phyloP scores from a whole-genome alignment of 1,140 invertebrate species.

The Bombus superbus region DNA sequence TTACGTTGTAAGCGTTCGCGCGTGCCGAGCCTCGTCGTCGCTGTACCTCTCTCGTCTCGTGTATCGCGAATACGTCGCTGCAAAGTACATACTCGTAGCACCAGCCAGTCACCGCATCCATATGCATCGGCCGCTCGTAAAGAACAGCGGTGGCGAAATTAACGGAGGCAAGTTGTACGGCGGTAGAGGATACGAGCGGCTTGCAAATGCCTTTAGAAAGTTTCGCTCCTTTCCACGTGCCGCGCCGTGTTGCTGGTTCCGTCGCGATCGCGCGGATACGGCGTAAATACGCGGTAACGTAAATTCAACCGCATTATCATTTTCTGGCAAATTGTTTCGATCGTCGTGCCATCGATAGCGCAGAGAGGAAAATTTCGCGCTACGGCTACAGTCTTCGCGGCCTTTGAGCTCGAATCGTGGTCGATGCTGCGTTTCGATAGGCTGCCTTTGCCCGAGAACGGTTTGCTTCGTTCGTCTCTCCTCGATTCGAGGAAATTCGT shows the following conservation, averaged over 20 bases:
- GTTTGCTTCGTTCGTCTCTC: neutral
- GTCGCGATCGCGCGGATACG: neutral
- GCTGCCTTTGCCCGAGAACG: neutral
- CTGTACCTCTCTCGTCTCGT: neutral
- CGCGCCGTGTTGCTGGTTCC: too few species aligned
- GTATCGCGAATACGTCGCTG: constrained; percentile 29
- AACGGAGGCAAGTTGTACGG: constrained; percentile 33
- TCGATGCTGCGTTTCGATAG: neutral
- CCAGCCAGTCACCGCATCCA: constrained; percentile 45
- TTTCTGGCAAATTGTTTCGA: neutral
- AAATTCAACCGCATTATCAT: constrained; percentile 20
- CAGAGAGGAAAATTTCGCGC: neutral
- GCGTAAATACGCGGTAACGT: neutral
- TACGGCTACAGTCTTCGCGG: too few species aligned
- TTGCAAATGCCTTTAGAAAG: constrained; percentile 41
- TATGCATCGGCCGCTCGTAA: constrained; percentile 64
- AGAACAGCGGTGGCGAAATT: constrained; percentile 63
- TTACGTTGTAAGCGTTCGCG: constrained; percentile 58
- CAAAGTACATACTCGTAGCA: constrained; percentile 15
- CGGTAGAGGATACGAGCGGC: constrained; percentile 28
- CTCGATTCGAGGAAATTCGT: neutral
- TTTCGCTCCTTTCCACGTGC: constrained; percentile 28
- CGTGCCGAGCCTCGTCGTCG: constrained; percentile 53
- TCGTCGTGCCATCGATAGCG: neutral
- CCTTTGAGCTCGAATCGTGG: too few species aligned